A percentile compares a stretch with the other conserved stretches of the same genome.
Evolutionary conservation across 2,797 vertebrate species (phyloP).

Genomic region (Podarcis lilfordi): DNA sequence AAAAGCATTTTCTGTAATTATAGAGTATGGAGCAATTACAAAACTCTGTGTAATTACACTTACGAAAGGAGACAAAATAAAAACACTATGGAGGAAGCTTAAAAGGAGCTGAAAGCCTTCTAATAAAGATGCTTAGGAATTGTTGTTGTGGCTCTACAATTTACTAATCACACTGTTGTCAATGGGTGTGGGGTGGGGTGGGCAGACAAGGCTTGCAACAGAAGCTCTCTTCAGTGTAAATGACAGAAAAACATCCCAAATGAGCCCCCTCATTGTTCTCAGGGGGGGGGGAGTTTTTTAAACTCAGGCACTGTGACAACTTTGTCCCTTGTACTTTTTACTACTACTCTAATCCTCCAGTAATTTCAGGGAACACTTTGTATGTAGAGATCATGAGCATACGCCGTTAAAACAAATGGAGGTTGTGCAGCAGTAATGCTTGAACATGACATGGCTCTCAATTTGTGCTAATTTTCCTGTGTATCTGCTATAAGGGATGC

Average conservation of each 20-base stretch:
- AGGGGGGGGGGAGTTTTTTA: neutral
- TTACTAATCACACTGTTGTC: constrained; percentile 64
- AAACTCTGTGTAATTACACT: constrained; percentile 68
- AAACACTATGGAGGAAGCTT: constrained; percentile 60
- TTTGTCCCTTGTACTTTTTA: neutral
- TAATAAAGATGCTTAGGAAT: constrained; percentile 65
- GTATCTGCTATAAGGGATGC: too few species aligned
- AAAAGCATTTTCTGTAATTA: constrained; percentile 63
- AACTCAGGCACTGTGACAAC: accelerated
- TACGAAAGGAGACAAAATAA: constrained; percentile 72
- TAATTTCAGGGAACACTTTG: neutral
- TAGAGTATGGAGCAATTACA: constrained; percentile 65
- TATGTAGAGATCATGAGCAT: neutral
- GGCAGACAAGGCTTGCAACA: constrained; percentile 8
- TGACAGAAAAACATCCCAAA: constrained; percentile 56
- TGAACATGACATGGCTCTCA: neutral
- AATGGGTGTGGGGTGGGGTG: constrained; percentile 38
- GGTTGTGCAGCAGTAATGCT: neutral
- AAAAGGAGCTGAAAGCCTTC: constrained; percentile 66
- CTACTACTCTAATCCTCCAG: neutral
- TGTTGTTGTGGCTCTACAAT: constrained; percentile 60
- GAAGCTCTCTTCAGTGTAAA: constrained; percentile 45
- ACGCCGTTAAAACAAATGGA: neutral
- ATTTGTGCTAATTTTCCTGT: neutral
- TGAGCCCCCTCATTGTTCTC: constrained; percentile 7